phyloP scores from a whole-genome alignment of 2,797 vertebrate genomes.

The Artibeus jamaicensis region DNA sequence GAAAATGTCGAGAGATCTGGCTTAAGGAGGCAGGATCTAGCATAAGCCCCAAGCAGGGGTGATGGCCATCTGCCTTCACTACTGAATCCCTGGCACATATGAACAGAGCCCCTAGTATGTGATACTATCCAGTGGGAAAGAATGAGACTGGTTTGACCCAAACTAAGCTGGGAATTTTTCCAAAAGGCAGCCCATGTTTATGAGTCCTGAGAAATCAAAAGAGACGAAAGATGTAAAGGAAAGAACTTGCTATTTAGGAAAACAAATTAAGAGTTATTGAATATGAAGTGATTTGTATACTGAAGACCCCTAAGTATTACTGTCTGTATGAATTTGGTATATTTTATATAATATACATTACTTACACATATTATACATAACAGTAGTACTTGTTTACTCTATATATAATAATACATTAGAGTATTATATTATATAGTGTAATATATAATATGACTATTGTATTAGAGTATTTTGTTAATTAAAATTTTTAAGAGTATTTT shows the following conservation, averaged over 20 bases:
- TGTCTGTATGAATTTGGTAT: neutral
- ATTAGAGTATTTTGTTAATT: neutral
- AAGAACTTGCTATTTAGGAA: neutral
- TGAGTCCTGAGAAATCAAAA: neutral
- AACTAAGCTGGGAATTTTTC: neutral
- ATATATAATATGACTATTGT: neutral
- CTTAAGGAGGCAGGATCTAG: neutral
- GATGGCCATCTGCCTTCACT: neutral
- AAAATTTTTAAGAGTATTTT: slow-evolving; percentile 5
- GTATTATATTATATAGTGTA: no score
- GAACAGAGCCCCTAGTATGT: neutral
- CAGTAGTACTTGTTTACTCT: neutral
- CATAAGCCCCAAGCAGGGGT: neutral
- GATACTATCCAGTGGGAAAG: neutral
- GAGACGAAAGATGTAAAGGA: neutral
- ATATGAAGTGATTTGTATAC: neutral
- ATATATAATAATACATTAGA: neutral
- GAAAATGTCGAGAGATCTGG: neutral
- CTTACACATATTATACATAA: neutral
- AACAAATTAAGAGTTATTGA: neutral
- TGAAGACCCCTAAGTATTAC: neutral
- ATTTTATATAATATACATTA: neutral
- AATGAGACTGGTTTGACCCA: neutral
- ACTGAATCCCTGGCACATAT: neutral
- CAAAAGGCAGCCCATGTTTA: neutral